Evolutionary conservation across 2,113 vertebrate species (phyloP).

Genomic region (Erinaceus europaeus): DNA sequence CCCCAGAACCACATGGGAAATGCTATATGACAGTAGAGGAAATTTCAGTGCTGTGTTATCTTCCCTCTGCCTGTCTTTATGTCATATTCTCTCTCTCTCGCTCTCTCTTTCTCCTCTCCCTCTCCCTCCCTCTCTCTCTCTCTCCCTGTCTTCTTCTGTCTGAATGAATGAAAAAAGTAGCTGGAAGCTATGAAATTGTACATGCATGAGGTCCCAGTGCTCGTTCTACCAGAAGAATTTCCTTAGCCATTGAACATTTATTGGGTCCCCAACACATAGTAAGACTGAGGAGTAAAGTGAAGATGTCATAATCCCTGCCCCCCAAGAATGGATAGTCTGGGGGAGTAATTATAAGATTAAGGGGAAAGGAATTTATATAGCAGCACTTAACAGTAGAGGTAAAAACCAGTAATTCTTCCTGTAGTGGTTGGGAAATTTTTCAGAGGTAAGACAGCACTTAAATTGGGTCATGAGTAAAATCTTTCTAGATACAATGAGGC

Average conservation of each 20-base stretch:
- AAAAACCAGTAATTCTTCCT: neutral
- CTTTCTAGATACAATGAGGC: neutral
- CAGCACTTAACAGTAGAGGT: slow-evolving; percentile 15
- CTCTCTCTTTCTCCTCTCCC: too few species aligned
- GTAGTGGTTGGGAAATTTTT: neutral
- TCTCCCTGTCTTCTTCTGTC: too few species aligned
- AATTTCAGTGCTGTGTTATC: too few species aligned
- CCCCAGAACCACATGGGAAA: too few species aligned
- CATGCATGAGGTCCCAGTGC: too few species aligned
- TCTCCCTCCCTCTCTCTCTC: too few species aligned
- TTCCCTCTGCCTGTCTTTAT: too few species aligned
- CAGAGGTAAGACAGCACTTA: neutral
- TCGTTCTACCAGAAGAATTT: too few species aligned
- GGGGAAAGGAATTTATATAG: neutral
- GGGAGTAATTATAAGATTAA: neutral
- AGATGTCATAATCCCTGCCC: neutral
- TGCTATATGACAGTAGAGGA: too few species aligned
- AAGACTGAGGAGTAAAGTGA: neutral
- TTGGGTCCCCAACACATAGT: neutral
- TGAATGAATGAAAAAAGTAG: too few species aligned
- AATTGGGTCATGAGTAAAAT: neutral
- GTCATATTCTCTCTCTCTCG: too few species aligned
- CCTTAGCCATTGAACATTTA: slow-evolving; percentile 6
- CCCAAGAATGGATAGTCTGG: neutral
- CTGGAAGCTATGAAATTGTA: too few species aligned